phyloP scores from a whole-genome alignment of 2,797 vertebrate species.

The Distichodus sexfasciatus region DNA sequence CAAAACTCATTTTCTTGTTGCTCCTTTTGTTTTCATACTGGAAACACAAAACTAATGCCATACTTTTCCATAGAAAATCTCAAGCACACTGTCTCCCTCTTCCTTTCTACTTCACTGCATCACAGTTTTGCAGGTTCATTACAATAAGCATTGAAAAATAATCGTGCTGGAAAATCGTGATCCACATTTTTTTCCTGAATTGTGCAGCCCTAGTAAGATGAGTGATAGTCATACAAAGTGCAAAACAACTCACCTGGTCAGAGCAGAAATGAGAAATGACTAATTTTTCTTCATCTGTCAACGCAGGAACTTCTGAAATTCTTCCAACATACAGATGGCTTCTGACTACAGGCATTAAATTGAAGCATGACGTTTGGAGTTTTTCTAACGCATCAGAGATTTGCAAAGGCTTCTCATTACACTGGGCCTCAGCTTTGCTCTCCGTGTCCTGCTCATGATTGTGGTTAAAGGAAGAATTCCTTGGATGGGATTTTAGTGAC shows the following conservation, averaged over 20 bases:
- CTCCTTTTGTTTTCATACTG: too few relatives aligned
- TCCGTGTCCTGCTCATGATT: neutral
- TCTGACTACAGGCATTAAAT: conserved; percentile 85
- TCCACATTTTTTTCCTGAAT: too few relatives aligned
- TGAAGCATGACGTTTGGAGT: conserved; percentile 80
- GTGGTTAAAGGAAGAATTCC: neutral
- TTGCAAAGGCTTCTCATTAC: conserved; percentile 15
- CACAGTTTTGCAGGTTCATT: too few relatives aligned
- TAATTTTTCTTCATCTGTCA: conserved; percentile 90
- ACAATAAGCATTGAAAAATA: too few relatives aligned
- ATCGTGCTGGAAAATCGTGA: too few relatives aligned
- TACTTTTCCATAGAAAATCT: too few relatives aligned
- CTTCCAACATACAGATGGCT: conserved; percentile 83
- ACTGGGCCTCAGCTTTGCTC: neutral
- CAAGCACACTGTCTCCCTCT: too few relatives aligned
- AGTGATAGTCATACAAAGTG: neutral
- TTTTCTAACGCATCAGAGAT: conserved; percentile 63
- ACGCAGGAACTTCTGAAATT: conserved; percentile 80
- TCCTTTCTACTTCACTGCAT: too few relatives aligned
- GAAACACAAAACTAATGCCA: too few relatives aligned
- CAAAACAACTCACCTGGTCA: conserved; percentile 73
- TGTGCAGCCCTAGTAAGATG: neutral
- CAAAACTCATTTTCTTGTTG: too few relatives aligned
- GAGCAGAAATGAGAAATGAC: conserved; percentile 81
- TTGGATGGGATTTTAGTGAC: neutral